These are phyloP conservation scores for Benitochromis conjunctus DNA, from an alignment of 2,113 vertebrate genomes.

Conservation along the genomic window DNA sequence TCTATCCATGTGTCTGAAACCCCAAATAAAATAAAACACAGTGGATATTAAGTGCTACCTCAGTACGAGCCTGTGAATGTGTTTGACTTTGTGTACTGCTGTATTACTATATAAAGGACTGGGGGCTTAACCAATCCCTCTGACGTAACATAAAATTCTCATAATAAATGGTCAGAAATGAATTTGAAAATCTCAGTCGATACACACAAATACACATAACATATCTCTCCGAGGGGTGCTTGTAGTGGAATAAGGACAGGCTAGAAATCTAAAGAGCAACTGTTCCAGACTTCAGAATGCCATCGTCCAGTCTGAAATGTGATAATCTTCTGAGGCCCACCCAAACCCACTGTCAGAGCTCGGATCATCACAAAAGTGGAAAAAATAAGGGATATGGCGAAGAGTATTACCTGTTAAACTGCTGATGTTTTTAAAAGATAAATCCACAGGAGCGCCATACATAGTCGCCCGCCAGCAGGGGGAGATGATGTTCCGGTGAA, in stretches of 20 bases:
- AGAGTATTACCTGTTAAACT: conserved; percentile 35
- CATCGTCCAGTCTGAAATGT: not conserved
- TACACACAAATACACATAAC: not conserved
- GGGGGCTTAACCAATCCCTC: fast-evolving
- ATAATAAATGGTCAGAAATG: not conserved
- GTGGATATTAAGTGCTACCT: not conserved
- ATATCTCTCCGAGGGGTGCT: not conserved
- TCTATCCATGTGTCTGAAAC: conserved; percentile 69
- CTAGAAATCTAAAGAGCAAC: not conserved
- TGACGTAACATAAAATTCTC: fast-evolving
- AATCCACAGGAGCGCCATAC: conserved; percentile 55
- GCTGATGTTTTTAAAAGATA: conserved; percentile 54
- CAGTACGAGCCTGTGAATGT: fast-evolving
- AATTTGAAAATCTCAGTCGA: fast-evolving
- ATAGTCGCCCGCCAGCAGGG: conserved; percentile 16
- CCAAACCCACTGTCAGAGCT: not conserved
- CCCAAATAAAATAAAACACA: not conserved
- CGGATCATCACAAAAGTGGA: too few relatives aligned
- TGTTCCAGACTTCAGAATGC: not conserved
- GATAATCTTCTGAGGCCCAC: not conserved
- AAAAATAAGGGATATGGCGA: not conserved
- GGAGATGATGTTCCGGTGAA: not conserved
- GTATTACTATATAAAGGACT: not conserved
- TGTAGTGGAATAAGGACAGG: not conserved
- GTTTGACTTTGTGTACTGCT: not conserved